Conservation (phyloP, 2,888 invertebrate species). For the Brachyptera putata region DNA sequence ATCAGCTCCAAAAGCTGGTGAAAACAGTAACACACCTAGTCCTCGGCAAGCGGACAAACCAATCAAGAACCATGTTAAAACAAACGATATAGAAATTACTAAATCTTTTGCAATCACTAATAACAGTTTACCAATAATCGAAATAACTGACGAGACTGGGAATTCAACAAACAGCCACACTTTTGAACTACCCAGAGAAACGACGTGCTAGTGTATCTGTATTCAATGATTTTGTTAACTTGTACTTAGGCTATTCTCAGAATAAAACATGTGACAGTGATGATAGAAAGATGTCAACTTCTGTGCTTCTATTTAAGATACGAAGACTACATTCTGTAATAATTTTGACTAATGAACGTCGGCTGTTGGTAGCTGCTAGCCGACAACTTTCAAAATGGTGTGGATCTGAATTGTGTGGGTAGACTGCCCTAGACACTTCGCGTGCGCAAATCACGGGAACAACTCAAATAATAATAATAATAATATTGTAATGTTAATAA, state of each 20-base stretch:
- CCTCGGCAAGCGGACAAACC: conserved; percentile 20
- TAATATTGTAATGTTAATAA: too few relatives aligned
- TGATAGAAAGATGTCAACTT: not conserved
- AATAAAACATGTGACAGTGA: not conserved
- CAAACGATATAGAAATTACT: not conserved
- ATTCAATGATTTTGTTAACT: conserved; percentile 6
- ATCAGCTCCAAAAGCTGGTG: conserved; percentile 24
- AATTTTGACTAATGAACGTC: not conserved
- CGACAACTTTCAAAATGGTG: too few relatives aligned
- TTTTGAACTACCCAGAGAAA: conserved; percentile 29
- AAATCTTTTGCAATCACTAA: not conserved
- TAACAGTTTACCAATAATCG: not conserved
- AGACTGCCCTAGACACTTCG: too few relatives aligned
- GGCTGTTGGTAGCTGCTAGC: too few relatives aligned
- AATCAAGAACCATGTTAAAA: not conserved
- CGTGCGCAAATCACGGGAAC: too few relatives aligned
- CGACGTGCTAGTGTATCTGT: conserved; percentile 28
- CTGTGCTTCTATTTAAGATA: not conserved
- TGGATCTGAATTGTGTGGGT: too few relatives aligned
- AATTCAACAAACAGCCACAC: not conserved
- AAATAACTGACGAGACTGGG: conserved; percentile 1
- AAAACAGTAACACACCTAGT: conserved; percentile 14
- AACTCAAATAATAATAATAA: too few relatives aligned
- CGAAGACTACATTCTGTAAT: not conserved
- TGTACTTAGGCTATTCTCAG: conserved; percentile 6